These are phyloP conservation scores for Pituophis catenifer DNA, from an alignment of 2,113 vertebrate species.

Conservation along the genomic window DNA sequence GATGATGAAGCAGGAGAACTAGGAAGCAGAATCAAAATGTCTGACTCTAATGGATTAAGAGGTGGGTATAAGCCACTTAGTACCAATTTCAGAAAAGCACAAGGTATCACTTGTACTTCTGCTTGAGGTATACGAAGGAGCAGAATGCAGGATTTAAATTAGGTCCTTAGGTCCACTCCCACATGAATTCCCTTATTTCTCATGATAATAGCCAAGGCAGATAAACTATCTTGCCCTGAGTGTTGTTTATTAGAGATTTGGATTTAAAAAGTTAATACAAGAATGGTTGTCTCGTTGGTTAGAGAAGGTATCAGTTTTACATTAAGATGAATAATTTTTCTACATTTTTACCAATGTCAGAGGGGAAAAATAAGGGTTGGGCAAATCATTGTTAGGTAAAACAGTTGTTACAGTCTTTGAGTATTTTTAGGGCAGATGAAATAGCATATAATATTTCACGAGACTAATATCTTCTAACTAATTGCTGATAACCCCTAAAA, in stretches of 20 bases:
- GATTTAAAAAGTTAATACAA: background rate
- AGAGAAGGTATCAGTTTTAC: background rate
- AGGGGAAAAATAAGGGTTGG: background rate
- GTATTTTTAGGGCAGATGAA: background rate
- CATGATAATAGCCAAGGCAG: background rate
- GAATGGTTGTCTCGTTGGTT: background rate
- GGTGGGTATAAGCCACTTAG: background rate
- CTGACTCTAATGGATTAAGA: background rate
- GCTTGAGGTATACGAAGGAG: background rate
- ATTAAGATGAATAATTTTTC: background rate
- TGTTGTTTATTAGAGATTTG: fast-evolving
- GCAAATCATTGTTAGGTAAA: background rate
- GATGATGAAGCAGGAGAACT: background rate
- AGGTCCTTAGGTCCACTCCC: background rate
- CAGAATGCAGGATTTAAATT: background rate
- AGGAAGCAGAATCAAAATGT: background rate
- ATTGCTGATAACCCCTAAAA: fast-evolving
- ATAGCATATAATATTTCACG: background rate
- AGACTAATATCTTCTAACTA: background rate
- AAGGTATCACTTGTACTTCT: background rate
- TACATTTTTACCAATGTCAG: background rate
- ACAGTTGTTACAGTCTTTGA: background rate
- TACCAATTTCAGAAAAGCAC: background rate
- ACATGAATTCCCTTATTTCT: background rate
- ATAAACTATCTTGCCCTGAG: background rate